These are phyloP conservation scores for Eudorcas thomsonii DNA, from an alignment of 2,113 vertebrate genomes.

Conservation along the genomic window DNA sequence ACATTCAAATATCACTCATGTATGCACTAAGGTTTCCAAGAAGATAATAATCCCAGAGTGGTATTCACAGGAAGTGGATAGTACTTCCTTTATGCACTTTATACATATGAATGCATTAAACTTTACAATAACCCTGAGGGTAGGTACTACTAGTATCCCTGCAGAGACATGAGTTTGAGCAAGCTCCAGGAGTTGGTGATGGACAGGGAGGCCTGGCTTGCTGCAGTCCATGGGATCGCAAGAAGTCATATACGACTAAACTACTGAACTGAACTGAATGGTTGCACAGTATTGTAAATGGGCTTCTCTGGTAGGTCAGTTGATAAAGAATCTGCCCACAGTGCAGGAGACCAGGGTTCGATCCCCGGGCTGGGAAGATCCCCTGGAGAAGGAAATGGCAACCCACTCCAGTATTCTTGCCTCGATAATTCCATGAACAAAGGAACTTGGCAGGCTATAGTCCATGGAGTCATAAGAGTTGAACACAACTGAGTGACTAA, in stretches of 20 bases:
- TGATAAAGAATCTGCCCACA: accelerated
- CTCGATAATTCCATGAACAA: not conserved
- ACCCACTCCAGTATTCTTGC: not conserved
- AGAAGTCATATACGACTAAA: not conserved
- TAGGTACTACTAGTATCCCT: not conserved
- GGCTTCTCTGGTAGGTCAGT: not conserved
- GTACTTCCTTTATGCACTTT: not conserved
- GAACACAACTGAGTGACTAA: not conserved
- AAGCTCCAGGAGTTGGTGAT: not conserved
- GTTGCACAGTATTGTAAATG: not conserved
- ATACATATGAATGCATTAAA: not conserved
- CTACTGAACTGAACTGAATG: not conserved
- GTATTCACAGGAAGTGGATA: not conserved
- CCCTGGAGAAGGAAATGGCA: not conserved
- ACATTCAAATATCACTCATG: not conserved
- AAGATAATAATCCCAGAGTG: not conserved
- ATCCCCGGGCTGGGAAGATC: not conserved
- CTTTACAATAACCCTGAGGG: not conserved
- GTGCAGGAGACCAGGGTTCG: not conserved
- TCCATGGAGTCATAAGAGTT: not conserved
- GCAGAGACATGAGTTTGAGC: not conserved
- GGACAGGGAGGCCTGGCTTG: not conserved
- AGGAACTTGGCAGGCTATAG: not conserved
- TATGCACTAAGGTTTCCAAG: not conserved
- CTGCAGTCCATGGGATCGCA: not conserved